phyloP scores from a whole-genome alignment of 2,888 invertebrate species.

The Colostygia pectinataria region DNA sequence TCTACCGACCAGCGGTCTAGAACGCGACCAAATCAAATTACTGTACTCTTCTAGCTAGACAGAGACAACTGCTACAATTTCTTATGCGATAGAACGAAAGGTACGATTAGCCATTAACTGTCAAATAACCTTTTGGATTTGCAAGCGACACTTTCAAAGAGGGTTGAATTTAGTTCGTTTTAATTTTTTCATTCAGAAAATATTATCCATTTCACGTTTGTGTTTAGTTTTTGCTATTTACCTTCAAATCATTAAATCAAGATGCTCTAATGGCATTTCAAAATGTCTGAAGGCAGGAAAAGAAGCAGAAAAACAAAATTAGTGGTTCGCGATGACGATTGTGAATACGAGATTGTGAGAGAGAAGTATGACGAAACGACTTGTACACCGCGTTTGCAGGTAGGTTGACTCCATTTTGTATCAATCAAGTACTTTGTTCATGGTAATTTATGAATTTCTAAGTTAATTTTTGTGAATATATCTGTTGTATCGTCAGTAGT shows the following conservation, averaged over 20 bases:
- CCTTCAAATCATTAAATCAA: background rate
- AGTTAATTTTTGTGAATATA: background rate
- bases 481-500: background rate
- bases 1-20: too few relatives aligned
- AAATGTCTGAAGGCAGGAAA: constrained; percentile 26
- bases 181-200: constrained; percentile 9
- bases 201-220: background rate
- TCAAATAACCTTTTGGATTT: too few relatives aligned
- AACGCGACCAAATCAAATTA: too few relatives aligned
- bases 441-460: background rate
- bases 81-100: too few relatives aligned
- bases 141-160: too few relatives aligned
- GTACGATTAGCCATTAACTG: too few relatives aligned
- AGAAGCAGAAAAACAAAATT: constrained; percentile 30
- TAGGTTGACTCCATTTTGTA: constrained; percentile 34
- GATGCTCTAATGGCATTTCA: constrained; percentile 5
- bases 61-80: too few relatives aligned
- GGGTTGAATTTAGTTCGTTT: constrained; percentile 6
- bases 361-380: constrained; percentile 15
- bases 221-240: constrained; percentile 2
- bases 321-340: constrained; percentile 19
- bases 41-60: too few relatives aligned
- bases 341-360: constrained; percentile 14
- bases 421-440: background rate
- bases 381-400: constrained; percentile 23